phyloP scores from a whole-genome alignment of 2,888 invertebrate genomes.

The Lagria hirta region DNA sequence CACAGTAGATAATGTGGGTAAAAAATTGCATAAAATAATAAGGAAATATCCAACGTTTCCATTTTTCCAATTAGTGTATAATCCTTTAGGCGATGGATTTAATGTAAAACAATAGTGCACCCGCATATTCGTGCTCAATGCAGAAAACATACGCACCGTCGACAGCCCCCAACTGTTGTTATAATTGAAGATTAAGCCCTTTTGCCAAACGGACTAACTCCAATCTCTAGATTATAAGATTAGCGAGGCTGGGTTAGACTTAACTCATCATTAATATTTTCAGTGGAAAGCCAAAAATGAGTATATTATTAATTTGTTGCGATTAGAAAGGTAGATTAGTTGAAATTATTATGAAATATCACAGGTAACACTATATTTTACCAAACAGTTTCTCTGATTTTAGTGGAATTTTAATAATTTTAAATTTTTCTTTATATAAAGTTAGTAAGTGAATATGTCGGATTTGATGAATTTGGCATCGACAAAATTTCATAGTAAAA shows the following conservation, averaged over 20 bases:
- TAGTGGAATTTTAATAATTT: no score
- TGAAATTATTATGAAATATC: no score
- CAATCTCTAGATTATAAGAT: constrained; percentile 38
- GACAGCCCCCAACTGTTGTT: constrained; percentile 32
- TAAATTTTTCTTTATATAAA: no score
- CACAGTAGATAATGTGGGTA: no score
- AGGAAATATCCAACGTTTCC: constrained; percentile 3
- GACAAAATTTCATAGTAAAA: no score
- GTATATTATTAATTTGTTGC: constrained; percentile 29
- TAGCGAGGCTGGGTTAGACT: constrained; percentile 30
- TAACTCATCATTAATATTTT: constrained; percentile 39
- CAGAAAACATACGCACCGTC: constrained; percentile 5
- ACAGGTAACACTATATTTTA: no score
- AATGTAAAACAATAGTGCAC: constrained; percentile 23
- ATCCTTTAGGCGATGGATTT: constrained; percentile 10
- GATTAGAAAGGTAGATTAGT: constrained; percentile 26
- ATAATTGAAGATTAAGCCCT: constrained; percentile 44
- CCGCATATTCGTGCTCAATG: no score
- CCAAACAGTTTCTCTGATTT: no score
- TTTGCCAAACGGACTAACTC: constrained; percentile 38
- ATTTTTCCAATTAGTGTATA: constrained; percentile 12
- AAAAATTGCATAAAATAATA: no score
- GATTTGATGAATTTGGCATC: no score
- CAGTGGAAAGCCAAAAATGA: constrained; percentile 13
- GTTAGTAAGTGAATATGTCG: no score